phyloP scores from a whole-genome alignment of 2,797 vertebrate genomes.

The Oreonectes daqikongensis region DNA sequence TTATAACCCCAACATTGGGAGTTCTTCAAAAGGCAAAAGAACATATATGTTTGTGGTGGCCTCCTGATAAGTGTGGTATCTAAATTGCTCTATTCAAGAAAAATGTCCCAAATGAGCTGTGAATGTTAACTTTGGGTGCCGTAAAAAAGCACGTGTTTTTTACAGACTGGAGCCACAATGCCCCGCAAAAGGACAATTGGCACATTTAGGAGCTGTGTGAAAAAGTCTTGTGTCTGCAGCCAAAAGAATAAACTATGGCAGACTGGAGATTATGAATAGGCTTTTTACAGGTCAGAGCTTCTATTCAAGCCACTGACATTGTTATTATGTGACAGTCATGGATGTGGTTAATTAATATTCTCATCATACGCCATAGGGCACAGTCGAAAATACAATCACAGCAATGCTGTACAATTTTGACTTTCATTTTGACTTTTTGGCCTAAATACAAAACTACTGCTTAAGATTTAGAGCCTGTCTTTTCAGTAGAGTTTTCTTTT shows the following conservation, averaged over 20 bases:
- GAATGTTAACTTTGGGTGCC: slow-evolving; percentile 71
- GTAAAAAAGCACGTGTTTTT: slow-evolving; percentile 69
- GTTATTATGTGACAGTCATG: slow-evolving; percentile 94
- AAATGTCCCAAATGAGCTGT: slow-evolving; percentile 75
- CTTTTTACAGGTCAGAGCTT: slow-evolving; percentile 97
- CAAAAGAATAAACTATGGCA: slow-evolving; percentile 89
- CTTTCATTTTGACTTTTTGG: slow-evolving; percentile 21
- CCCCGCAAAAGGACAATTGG: slow-evolving; percentile 80
- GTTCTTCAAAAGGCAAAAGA: slow-evolving; percentile 53
- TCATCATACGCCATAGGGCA: slow-evolving; percentile 86
- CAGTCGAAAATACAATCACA: slow-evolving; percentile 85
- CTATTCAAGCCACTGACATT: slow-evolving; percentile 91
- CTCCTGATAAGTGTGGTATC: slow-evolving; percentile 51
- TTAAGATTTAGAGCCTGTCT: background rate
- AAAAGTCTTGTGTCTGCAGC: slow-evolving; percentile 89
- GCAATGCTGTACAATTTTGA: slow-evolving; percentile 10
- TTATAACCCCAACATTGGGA: slow-evolving; percentile 68
- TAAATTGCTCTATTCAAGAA: slow-evolving; percentile 74
- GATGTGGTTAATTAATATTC: slow-evolving; percentile 99
- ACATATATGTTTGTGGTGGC: slow-evolving; percentile 57
- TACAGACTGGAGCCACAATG: slow-evolving; percentile 78
- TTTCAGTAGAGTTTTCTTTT: background rate
- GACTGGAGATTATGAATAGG: slow-evolving; percentile 91
- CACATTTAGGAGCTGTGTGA: slow-evolving; percentile 89
- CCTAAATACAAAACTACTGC: background rate